A percentile compares a stretch with the other conserved stretches of the same genome.
Evolutionary conservation across 2,888 invertebrate genomes (phyloP).

Genomic region (Esperia sulphurella): DNA sequence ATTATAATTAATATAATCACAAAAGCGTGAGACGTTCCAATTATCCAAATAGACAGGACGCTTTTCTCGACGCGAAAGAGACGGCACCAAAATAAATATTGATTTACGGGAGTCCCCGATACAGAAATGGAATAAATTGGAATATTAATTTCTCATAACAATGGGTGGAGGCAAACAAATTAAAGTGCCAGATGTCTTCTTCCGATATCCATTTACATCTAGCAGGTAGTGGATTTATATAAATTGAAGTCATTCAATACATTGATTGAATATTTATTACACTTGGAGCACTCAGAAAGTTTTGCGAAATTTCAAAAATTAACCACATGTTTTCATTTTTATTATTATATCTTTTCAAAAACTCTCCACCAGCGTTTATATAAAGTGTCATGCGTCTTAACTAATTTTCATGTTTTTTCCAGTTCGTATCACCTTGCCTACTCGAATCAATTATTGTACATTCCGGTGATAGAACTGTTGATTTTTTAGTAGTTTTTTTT

Average conservation of each 20-base stretch:
- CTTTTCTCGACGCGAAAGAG: conserved; percentile 26
- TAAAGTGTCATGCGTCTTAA: too few relatives aligned
- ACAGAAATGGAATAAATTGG: conserved; percentile 77
- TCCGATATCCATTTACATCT: conserved; percentile 57
- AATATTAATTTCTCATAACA: conserved; percentile 78
- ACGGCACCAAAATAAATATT: conserved; percentile 57
- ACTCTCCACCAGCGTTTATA: too few relatives aligned
- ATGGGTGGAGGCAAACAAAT: conserved; percentile 74
- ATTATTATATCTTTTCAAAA: too few relatives aligned
- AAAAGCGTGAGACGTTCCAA: conserved; percentile 44
- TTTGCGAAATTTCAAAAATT: too few relatives aligned
- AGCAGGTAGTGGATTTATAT: conserved; percentile 55
- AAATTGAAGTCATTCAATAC: conserved; percentile 32
- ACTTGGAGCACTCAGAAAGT: too few relatives aligned
- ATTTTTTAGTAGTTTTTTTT: too few relatives aligned
- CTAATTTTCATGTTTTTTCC: too few relatives aligned
- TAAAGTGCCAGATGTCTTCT: conserved; percentile 74
- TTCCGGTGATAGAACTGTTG: too few relatives aligned
- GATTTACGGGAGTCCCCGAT: conserved; percentile 66
- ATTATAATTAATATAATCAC: conserved; percentile 34
- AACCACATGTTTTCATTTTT: too few relatives aligned
- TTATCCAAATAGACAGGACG: conserved; percentile 33
- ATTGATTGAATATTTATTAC: background rate
- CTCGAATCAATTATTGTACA: too few relatives aligned
- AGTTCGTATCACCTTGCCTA: too few relatives aligned